phyloP scores from a whole-genome alignment of 2,113 vertebrate species.

The Gasterosteus nipponicus region DNA sequence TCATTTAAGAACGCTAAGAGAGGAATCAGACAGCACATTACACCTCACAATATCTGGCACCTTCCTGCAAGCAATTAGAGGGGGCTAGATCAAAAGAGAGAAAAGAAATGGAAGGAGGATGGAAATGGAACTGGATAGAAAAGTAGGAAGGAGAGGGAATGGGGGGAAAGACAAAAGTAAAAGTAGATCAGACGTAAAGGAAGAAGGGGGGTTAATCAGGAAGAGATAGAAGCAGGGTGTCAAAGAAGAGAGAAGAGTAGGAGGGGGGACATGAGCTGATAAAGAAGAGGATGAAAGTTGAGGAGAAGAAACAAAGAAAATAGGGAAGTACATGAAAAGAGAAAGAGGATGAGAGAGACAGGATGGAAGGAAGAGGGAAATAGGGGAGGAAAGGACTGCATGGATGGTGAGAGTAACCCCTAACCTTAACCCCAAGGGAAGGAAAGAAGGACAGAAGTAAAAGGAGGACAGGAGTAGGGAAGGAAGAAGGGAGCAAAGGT shows the following conservation, averaged over 20 bases:
- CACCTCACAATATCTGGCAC: conserved; percentile 72
- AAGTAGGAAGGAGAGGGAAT: neutral
- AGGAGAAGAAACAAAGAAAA: neutral
- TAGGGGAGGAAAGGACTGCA: neutral
- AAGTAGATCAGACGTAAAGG: neutral
- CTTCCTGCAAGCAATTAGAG: conserved; percentile 57
- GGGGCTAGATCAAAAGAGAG: neutral
- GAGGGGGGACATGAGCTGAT: neutral
- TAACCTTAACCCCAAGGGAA: neutral
- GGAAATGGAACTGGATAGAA: neutral
- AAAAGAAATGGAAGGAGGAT: conserved; percentile 3
- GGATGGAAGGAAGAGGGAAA: neutral
- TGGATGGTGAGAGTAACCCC: neutral
- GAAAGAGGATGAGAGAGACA: neutral
- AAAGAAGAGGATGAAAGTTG: neutral
- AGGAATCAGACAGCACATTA: conserved; percentile 77
- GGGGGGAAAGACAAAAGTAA: neutral
- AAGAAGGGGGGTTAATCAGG: neutral
- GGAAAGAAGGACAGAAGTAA: neutral
- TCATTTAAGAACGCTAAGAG: conserved; percentile 79
- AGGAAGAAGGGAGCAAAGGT: neutral
- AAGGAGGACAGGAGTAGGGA: neutral
- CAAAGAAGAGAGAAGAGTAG: neutral
- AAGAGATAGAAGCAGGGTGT: neutral
- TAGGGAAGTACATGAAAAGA: neutral